Conservation (phyloP, 2,113 vertebrate genomes). For the Xiphophorus maculatus region DNA sequence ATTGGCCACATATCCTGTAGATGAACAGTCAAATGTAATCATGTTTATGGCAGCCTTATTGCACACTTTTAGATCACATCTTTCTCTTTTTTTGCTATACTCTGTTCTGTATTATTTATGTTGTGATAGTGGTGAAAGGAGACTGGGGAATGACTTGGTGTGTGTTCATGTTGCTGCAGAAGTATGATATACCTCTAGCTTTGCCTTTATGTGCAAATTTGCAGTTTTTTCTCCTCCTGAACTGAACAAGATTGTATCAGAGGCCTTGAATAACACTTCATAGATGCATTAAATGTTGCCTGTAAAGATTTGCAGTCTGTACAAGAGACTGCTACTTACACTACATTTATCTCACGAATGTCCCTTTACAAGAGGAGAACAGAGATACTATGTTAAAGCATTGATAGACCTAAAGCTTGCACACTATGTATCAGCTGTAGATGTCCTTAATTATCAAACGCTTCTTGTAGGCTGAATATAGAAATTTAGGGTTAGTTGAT, state of each 20-base stretch:
- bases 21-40: constrained; percentile 19
- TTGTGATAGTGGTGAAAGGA: constrained; percentile 24
- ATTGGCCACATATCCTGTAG: constrained; percentile 20
- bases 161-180: constrained; percentile 40
- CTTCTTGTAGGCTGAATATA: constrained; percentile 44
- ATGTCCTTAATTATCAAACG: constrained; percentile 35
- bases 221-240: constrained; percentile 23
- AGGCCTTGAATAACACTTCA: constrained; percentile 63
- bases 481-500: constrained; percentile 42
- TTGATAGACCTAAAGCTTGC: constrained; percentile 21
- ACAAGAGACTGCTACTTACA: constrained; percentile 24
- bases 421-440: constrained; percentile 35
- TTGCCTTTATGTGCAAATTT: constrained; percentile 56
- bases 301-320: constrained; percentile 38
- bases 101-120: constrained; percentile 48
- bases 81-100: constrained; percentile 23
- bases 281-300: constrained; percentile 31
- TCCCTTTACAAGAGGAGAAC: constrained; percentile 35
- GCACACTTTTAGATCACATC: constrained; percentile 34
- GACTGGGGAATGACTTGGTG: constrained; percentile 15
- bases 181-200: constrained; percentile 49
- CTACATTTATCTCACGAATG: constrained; percentile 48
- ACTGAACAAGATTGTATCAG: constrained; percentile 43
- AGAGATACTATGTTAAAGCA: constrained; percentile 28
- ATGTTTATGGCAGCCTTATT: constrained; percentile 28